These are phyloP conservation scores for Potamilus streckersoni DNA, from an alignment of 1,140 invertebrate genomes.

Conservation along the genomic window DNA sequence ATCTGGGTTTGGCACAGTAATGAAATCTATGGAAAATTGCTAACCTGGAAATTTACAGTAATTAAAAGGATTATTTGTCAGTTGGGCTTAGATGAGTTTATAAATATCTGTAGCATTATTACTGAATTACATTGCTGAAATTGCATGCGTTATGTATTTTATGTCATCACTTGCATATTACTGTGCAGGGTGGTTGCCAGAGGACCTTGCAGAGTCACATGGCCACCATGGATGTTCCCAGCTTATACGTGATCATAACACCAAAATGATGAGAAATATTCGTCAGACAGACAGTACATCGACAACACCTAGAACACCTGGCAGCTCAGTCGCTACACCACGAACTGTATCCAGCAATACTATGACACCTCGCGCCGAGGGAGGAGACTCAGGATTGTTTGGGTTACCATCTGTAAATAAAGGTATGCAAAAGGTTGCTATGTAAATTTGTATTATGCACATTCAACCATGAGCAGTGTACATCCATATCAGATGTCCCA, in stretches of 20 bases:
- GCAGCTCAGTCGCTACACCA: slow-evolving; percentile 32
- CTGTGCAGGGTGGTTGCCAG: slow-evolving; percentile 54
- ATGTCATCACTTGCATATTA: neutral
- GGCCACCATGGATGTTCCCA: slow-evolving; percentile 52
- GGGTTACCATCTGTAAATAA: slow-evolving; percentile 37
- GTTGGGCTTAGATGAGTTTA: neutral
- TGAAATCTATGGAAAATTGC: no score
- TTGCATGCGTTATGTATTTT: neutral
- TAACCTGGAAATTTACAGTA: no score
- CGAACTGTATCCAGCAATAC: slow-evolving; percentile 19
- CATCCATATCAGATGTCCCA: no score
- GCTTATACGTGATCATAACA: slow-evolving; percentile 49
- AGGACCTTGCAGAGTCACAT: slow-evolving; percentile 54
- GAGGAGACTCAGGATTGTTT: slow-evolving; percentile 14
- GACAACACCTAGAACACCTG: slow-evolving; percentile 12
- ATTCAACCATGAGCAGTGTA: no score
- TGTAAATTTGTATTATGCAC: no score
- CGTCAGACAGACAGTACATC: slow-evolving; percentile 9
- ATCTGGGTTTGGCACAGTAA: no score
- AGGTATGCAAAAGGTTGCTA: no score
- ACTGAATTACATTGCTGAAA: neutral
- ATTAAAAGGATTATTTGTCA: no score
- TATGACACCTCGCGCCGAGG: slow-evolving; percentile 13
- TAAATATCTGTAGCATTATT: slow-evolving; percentile 1
- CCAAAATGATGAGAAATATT: slow-evolving; percentile 12